Evolutionary conservation across 1,140 invertebrate species (phyloP).

Genomic region (Mercenaria mercenaria): DNA sequence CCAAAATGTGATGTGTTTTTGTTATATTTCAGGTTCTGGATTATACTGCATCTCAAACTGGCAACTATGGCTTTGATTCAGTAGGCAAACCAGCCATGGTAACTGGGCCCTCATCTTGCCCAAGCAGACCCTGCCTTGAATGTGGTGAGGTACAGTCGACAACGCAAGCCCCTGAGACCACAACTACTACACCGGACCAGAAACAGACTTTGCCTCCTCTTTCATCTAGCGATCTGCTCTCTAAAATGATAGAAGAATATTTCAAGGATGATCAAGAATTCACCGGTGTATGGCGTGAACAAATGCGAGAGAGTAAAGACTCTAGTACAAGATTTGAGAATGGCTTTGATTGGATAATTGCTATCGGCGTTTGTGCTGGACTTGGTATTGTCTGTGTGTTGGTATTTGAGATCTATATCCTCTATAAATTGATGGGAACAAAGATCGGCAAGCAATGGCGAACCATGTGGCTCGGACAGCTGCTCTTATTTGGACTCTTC

Average conservation of each 20-base stretch:
- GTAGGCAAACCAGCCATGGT: neutral
- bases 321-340: slow-evolving; percentile 77
- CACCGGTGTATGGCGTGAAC: slow-evolving; percentile 72
- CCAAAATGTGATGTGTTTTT: no score
- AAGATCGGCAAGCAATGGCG: slow-evolving; percentile 91
- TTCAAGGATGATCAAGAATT: slow-evolving; percentile 72
- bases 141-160: slow-evolving; percentile 65
- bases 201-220: neutral
- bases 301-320: slow-evolving; percentile 53
- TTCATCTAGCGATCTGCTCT: slow-evolving; percentile 17
- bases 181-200: slow-evolving; percentile 44
- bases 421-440: slow-evolving; percentile 94
- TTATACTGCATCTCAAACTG: neutral
- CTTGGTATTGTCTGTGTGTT: slow-evolving; percentile 93
- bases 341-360: slow-evolving; percentile 93
- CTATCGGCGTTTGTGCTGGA: slow-evolving; percentile 92
- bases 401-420: slow-evolving; percentile 95
- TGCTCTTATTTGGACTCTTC: slow-evolving; percentile 95
- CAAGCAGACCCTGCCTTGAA: slow-evolving; percentile 69
- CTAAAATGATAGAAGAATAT: neutral
- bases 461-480: slow-evolving; percentile 94
- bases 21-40: slow-evolving; percentile 52
- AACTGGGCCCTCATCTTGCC: slow-evolving; percentile 57
- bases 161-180: neutral
- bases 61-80: neutral